A percentile compares a stretch with the other conserved stretches of the same genome.
These are phyloP conservation scores for Falco berigora DNA, from an alignment of 2,797 vertebrate genomes.

Conservation along the genomic window DNA sequence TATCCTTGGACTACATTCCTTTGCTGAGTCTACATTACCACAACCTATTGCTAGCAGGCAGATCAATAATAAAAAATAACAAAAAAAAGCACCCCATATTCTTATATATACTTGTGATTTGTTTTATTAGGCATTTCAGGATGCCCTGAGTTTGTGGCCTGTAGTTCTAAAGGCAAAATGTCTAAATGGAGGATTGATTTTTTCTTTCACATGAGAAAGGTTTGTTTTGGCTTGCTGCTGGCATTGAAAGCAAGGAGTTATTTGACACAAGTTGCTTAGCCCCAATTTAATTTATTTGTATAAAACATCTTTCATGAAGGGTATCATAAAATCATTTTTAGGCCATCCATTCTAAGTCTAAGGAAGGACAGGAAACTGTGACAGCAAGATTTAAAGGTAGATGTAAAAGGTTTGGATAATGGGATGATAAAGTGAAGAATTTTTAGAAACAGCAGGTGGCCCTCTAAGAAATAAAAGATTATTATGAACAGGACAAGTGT, in stretches of 20 bases:
- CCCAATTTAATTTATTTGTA: background rate
- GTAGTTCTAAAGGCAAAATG: background rate
- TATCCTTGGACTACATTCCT: background rate
- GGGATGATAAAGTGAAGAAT: background rate
- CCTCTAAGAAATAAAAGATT: background rate
- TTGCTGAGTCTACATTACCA: background rate
- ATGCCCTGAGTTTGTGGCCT: background rate
- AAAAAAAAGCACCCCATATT: background rate
- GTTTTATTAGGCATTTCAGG: background rate
- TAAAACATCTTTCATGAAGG: background rate
- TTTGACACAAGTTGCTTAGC: background rate
- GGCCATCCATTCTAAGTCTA: background rate
- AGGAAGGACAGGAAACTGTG: background rate
- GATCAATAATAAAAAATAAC: background rate
- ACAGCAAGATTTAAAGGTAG: background rate
- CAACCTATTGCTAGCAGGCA: background rate
- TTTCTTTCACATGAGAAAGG: background rate
- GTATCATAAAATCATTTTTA: background rate
- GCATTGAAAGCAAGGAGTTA: background rate
- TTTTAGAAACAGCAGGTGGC: background rate
- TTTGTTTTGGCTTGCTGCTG: background rate
- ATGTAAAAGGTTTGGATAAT: background rate
- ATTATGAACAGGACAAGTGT: background rate
- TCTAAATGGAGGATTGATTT: background rate
- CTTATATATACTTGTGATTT: background rate